Percentiles rank a stretch among this genome's conserved stretches.
Evolutionary conservation across 2,797 vertebrate genomes (phyloP).

Genomic region (Tolypeutes matacus): DNA sequence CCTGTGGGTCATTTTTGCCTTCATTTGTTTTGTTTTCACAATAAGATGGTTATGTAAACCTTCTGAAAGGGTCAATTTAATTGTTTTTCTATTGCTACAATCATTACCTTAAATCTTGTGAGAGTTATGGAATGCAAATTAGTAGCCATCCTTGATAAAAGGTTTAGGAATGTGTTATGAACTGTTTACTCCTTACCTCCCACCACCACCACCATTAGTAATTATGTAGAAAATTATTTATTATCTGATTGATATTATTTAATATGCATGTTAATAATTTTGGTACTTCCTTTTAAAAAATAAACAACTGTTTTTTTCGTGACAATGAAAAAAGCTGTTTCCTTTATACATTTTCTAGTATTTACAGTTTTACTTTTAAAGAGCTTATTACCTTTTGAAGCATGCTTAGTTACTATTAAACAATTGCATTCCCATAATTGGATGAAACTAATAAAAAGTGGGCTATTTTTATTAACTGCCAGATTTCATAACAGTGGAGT

Average conservation of each 20-base stretch:
- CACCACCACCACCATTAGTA: neutral
- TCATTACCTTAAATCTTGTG: neutral
- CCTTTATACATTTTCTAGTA: neutral
- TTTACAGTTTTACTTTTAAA: conserved; percentile 49
- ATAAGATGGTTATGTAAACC: conserved; percentile 2
- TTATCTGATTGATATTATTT: neutral
- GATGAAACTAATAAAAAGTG: conserved; percentile 71
- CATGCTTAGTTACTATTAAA: conserved; percentile 62
- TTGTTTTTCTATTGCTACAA: neutral
- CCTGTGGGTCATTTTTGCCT: conserved; percentile 25
- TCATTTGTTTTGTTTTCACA: conserved; percentile 43
- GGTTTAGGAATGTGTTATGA: neutral
- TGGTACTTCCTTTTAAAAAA: neutral
- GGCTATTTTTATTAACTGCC: conserved; percentile 78
- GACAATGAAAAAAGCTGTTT: conserved; percentile 8
- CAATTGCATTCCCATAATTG: conserved; percentile 44
- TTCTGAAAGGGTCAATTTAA: neutral
- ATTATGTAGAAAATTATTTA: neutral
- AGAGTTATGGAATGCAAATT: neutral
- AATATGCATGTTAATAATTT: neutral
- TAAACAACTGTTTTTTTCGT: neutral
- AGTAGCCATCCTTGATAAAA: neutral
- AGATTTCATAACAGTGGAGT: conserved; percentile 69
- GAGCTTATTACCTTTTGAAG: conserved; percentile 59
- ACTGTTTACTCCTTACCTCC: neutral